Conservation (phyloP, 2,113 vertebrate genomes). For the Ploceus nigricollis region DNA sequence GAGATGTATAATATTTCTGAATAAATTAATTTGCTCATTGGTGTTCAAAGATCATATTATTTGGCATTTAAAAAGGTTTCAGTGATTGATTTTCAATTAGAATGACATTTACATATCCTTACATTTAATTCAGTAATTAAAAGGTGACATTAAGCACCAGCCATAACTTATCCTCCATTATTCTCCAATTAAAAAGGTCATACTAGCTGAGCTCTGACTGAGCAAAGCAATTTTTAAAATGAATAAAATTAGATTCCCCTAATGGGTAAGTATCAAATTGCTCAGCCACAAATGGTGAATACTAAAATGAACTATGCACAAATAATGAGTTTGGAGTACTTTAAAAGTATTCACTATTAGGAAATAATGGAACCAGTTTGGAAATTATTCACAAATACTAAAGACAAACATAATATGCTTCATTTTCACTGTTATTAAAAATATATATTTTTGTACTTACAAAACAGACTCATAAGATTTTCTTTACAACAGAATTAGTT, state of each 20-base stretch:
- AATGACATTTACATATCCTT: not conserved
- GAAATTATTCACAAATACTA: not conserved
- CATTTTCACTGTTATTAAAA: not conserved
- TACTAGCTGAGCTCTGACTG: not conserved
- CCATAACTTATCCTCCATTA: conserved; percentile 10
- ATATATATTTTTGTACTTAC: not conserved
- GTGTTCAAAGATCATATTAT: not conserved
- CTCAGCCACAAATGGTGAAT: not conserved
- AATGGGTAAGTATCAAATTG: not conserved
- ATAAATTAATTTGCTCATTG: conserved; percentile 5
- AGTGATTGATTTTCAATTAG: conserved; percentile 20
- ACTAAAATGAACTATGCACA: not conserved
- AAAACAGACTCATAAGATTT: not conserved
- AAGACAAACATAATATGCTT: not conserved
- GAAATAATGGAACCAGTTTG: not conserved
- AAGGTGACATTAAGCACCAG: not conserved
- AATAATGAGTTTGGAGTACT: not conserved
- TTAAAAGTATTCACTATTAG: not conserved
- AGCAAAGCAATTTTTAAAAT: conserved; percentile 2
- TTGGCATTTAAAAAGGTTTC: not conserved
- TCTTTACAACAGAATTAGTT: not conserved
- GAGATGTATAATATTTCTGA: not conserved
- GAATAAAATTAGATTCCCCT: conserved; percentile 6
- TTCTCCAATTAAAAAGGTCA: conserved; percentile 26
- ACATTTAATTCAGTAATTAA: conserved; percentile 4